These are phyloP conservation scores for Motacilla tschutschensis DNA, from an alignment of 2,113 vertebrate species.

Conservation along the genomic window DNA sequence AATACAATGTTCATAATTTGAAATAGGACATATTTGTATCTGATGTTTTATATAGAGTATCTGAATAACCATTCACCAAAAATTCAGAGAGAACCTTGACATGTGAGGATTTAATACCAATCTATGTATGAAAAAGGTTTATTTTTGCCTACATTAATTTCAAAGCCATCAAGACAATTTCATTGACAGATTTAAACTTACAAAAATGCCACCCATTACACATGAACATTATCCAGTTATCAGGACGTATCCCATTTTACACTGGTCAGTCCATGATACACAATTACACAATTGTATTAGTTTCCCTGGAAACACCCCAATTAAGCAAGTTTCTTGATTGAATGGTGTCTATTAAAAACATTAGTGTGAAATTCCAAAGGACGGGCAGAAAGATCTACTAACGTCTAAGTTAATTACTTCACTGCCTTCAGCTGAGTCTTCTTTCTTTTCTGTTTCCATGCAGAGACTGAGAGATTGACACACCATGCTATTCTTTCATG, in stretches of 20 bases:
- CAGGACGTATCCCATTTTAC: background rate
- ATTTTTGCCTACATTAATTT: background rate
- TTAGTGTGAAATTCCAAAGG: background rate
- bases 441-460: background rate
- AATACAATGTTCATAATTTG: background rate
- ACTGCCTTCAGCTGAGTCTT: background rate
- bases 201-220: background rate
- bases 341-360: background rate
- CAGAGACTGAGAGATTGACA: background rate
- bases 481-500: background rate
- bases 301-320: background rate
- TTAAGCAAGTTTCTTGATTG: background rate
- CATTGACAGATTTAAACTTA: background rate
- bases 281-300: background rate
- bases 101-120: background rate
- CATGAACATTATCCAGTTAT: background rate
- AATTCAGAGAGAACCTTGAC: background rate
- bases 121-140: background rate
- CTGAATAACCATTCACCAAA: background rate
- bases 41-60: background rate
- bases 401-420: background rate
- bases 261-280: background rate
- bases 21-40: background rate
- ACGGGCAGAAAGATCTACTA: background rate
- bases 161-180: background rate